phyloP scores from a whole-genome alignment of 2,113 vertebrate genomes.

The Gallinago paraguaiae region DNA sequence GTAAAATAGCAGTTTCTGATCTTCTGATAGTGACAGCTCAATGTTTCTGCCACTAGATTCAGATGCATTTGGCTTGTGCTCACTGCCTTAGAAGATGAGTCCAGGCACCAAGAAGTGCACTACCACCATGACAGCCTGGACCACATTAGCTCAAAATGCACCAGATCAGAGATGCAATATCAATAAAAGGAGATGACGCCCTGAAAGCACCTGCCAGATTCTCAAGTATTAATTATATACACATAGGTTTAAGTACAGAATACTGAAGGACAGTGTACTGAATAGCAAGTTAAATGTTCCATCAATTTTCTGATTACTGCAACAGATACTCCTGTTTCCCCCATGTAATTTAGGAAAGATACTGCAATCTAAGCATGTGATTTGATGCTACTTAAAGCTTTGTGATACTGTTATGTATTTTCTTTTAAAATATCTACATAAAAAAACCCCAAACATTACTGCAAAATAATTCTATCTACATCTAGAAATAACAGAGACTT shows the following conservation, averaged over 20 bases:
- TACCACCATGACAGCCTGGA: background rate
- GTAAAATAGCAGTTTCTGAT: background rate
- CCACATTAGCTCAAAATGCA: background rate
- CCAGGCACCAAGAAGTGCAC: background rate
- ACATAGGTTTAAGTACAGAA: constrained; percentile 29
- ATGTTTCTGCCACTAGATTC: background rate
- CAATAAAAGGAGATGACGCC: constrained; percentile 20
- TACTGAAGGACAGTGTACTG: constrained; percentile 11
- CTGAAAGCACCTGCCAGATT: constrained; percentile 2
- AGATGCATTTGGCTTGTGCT: constrained; percentile 10
- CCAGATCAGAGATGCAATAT: constrained; percentile 1
- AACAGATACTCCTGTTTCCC: background rate
- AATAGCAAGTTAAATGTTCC: background rate
- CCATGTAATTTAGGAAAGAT: constrained; percentile 19
- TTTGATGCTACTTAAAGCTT: constrained; percentile 60
- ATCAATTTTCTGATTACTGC: background rate
- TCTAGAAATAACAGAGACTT: constrained; percentile 60
- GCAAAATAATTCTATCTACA: constrained; percentile 31
- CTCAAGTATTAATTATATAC: constrained; percentile 38
- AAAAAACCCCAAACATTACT: background rate
- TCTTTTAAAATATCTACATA: constrained; percentile 52
- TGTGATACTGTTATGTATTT: constrained; percentile 40
- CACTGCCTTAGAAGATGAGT: constrained; percentile 15
- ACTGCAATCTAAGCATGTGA: constrained; percentile 40
- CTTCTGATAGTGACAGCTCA: background rate